phyloP scores from a whole-genome alignment of 2,888 invertebrate species.

The Apodemia duryi region DNA sequence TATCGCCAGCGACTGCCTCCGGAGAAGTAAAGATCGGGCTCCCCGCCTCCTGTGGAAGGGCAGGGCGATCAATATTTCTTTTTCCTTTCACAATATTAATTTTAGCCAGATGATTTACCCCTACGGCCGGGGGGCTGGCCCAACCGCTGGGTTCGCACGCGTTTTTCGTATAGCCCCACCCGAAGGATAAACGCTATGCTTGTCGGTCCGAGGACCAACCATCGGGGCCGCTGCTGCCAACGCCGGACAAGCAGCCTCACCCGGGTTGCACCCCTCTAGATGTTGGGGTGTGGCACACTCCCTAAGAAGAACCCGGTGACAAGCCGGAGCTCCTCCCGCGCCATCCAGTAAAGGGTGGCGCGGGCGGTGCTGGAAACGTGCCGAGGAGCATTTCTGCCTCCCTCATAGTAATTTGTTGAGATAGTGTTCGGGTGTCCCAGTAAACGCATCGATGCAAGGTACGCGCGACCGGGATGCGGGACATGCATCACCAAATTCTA shows the following conservation, averaged over 20 bases:
- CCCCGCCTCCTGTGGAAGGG: slow-evolving; percentile 15
- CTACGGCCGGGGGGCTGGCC: too few species aligned
- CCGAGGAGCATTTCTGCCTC: not conserved
- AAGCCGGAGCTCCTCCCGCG: not conserved
- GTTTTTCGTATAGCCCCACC: not conserved
- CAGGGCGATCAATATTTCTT: not conserved
- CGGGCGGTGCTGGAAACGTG: not conserved
- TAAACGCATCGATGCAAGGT: too few species aligned
- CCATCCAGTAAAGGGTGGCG: too few species aligned
- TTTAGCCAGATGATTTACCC: too few species aligned
- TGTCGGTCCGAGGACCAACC: not conserved
- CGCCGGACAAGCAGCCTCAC: not conserved
- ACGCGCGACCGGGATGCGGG: too few species aligned
- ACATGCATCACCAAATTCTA: too few species aligned
- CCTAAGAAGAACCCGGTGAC: not conserved
- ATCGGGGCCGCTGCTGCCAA: not conserved
- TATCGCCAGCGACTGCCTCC: not conserved
- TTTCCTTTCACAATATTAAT: not conserved
- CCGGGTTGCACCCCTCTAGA: not conserved
- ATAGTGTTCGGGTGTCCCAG: too few species aligned
- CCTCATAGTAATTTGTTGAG: not conserved
- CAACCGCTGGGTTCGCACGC: too few species aligned
- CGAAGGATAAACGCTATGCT: not conserved
- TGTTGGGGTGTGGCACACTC: too few species aligned
- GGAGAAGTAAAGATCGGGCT: not conserved